A percentile compares a stretch with the other conserved stretches of the same genome.
These are phyloP conservation scores for Dendroctonus valens DNA, from an alignment of 1,140 invertebrate genomes.

Conservation along the genomic window DNA sequence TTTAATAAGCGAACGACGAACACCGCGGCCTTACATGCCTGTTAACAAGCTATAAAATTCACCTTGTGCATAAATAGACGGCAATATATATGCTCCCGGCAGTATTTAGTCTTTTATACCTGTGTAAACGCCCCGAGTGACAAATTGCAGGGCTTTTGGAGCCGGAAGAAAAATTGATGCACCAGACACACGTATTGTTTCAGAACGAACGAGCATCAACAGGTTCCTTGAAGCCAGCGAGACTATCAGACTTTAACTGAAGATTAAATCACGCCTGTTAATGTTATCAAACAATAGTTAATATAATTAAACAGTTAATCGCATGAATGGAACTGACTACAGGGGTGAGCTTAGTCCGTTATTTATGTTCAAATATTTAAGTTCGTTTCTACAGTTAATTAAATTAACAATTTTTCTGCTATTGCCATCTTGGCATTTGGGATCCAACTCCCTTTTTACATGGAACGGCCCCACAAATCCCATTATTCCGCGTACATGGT, in stretches of 20 bases:
- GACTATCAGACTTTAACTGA: background rate
- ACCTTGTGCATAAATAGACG: constrained; percentile 32
- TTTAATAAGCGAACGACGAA: constrained; percentile 31
- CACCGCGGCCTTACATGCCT: constrained; percentile 31
- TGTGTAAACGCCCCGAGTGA: constrained; percentile 16
- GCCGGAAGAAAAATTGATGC: background rate
- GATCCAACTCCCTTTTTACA: constrained; percentile 14
- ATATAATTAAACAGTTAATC: no score
- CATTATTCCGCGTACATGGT: constrained; percentile 50
- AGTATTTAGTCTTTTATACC: constrained; percentile 24
- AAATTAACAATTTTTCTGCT: background rate
- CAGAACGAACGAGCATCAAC: no score
- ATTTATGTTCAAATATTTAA: no score
- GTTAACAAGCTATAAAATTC: constrained; percentile 35
- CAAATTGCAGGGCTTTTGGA: constrained; percentile 14
- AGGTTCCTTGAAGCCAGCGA: no score
- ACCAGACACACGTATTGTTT: no score
- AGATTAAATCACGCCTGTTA: background rate
- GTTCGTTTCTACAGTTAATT: background rate
- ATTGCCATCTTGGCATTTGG: constrained; percentile 8
- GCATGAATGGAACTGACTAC: no score
- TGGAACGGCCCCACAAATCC: constrained; percentile 45
- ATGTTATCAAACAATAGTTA: background rate
- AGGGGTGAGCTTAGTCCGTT: no score
- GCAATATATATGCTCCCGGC: constrained; percentile 21